Evolutionary conservation across 1,140 invertebrate genomes (phyloP).

Genomic region (Drosophila insularis): DNA sequence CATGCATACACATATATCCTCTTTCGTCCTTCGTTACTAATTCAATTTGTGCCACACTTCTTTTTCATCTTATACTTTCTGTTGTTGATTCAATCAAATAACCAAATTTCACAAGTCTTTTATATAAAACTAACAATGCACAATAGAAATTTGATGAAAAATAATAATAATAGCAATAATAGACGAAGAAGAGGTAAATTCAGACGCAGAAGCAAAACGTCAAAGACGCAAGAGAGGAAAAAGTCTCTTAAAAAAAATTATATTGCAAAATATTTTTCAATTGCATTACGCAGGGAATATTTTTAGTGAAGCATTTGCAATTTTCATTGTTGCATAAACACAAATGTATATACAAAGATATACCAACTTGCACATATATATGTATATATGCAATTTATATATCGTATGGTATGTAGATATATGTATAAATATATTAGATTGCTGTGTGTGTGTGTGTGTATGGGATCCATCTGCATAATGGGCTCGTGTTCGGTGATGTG

Average conservation of each 20-base stretch:
- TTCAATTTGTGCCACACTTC: conserved; percentile 6
- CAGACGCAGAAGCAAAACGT: background rate
- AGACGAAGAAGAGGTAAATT: background rate
- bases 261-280: conserved; percentile 58
- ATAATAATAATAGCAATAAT: conserved; percentile 2
- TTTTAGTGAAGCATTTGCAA: conserved; percentile 39
- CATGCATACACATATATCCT: background rate
- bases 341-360: background rate
- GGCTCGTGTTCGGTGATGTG: conserved; percentile 58
- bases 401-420: conserved; percentile 13
- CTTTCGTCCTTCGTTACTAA: background rate
- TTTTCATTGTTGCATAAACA: conserved; percentile 24
- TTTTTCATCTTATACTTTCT: background rate
- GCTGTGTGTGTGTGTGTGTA: conserved; percentile 34
- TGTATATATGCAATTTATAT: conserved; percentile 32
- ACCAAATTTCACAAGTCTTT: conserved; percentile 4
- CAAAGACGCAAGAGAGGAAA: background rate
- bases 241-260: conserved; percentile 43
- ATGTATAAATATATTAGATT: conserved; percentile 35
- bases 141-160: conserved; percentile 15
- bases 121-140: conserved; percentile 3
- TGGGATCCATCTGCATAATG: conserved; percentile 32
- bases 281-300: conserved; percentile 69
- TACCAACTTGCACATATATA: conserved; percentile 19
- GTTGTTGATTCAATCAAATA: conserved; percentile 2